Conservation (phyloP, 2,797 vertebrate genomes). For the Cossypha niveicapilla region DNA sequence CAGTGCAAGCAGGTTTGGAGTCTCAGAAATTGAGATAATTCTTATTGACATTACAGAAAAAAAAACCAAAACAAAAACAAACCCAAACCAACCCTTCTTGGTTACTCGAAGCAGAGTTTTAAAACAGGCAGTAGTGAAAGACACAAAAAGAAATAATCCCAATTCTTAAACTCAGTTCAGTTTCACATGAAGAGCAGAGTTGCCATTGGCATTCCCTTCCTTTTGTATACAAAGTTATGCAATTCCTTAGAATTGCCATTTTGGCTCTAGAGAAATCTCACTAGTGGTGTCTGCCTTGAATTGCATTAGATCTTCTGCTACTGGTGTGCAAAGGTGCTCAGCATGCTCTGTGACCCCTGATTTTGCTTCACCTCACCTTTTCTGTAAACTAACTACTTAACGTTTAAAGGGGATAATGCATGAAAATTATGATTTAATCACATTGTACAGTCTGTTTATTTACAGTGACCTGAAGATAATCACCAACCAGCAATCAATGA, state of each 20-base stretch:
- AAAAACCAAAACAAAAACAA: not conserved
- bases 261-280: not conserved
- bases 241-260: not conserved
- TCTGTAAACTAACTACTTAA: not conserved
- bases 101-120: not conserved
- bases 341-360: not conserved
- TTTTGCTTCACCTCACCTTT: not conserved
- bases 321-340: not conserved
- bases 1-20: not conserved
- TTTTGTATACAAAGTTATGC: not conserved
- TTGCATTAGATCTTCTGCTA: not conserved
- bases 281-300: not conserved
- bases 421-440: not conserved
- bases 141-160: not conserved
- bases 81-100: not conserved
- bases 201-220: not conserved
- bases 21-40: not conserved
- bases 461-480: not conserved
- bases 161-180: not conserved
- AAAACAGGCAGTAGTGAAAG: not conserved
- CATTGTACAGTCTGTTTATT: not conserved
- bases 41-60: not conserved
- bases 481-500: accelerated
- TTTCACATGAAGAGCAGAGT: not conserved
- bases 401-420: not conserved